Evolutionary conservation across 2,888 invertebrate species (phyloP).

Genomic region (Drosophila mimetica): DNA sequence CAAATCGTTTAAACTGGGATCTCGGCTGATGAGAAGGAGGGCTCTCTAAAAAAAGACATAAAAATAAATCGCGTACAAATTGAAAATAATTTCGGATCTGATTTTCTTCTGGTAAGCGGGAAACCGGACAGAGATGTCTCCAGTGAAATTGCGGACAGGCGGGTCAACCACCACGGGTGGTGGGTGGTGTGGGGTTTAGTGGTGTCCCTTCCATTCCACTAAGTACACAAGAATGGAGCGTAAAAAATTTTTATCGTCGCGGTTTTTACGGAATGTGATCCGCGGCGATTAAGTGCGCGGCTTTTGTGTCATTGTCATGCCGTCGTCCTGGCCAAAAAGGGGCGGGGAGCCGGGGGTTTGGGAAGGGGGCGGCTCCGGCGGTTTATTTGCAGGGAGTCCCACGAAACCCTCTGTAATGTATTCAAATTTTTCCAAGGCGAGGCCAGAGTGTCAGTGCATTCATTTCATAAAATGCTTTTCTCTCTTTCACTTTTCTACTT

Average conservation of each 20-base stretch:
- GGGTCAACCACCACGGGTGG: conserved; percentile 48
- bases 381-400: conserved; percentile 68
- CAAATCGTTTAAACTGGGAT: conserved; percentile 81
- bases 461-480: conserved; percentile 76
- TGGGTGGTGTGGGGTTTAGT: conserved; percentile 3
- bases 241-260: conserved; percentile 78
- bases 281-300: conserved; percentile 82
- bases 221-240: conserved; percentile 76
- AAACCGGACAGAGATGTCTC: conserved; percentile 46
- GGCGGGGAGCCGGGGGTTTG: conserved; percentile 24
- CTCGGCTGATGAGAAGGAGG: conserved; percentile 33
- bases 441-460: conserved; percentile 74
- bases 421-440: conserved; percentile 81
- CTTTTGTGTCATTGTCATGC: conserved; percentile 82
- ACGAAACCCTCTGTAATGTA: conserved; percentile 63
- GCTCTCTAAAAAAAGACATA: conserved; percentile 71
- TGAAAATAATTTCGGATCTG: conserved; percentile 83
- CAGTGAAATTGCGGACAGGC: conserved; percentile 43
- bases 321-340: conserved; percentile 56
- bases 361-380: conserved; percentile 26
- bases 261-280: conserved; percentile 83
- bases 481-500: conserved; percentile 31
- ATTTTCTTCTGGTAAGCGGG: conserved; percentile 71
- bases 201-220: conserved; percentile 70
- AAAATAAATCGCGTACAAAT: conserved; percentile 83